Conservation (phyloP, 2,113 vertebrate species). For the Pituophis catenifer region DNA sequence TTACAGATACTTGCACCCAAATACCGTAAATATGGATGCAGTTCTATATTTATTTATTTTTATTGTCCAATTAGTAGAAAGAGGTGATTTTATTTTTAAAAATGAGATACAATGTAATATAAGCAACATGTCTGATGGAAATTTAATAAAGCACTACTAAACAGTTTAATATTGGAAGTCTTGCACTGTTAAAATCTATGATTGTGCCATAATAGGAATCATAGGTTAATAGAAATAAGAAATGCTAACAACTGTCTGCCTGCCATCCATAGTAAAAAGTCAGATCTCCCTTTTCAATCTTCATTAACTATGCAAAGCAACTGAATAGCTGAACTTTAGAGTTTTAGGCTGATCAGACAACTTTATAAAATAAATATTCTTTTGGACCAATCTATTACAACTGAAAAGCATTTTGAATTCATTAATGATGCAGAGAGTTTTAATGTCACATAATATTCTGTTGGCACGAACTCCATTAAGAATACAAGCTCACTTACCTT, state of each 20-base stretch:
- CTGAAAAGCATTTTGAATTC: neutral
- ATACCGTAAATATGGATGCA: neutral
- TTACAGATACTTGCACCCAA: neutral
- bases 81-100: neutral
- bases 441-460: neutral
- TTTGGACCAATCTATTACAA: neutral
- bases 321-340: neutral
- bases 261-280: neutral
- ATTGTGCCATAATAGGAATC: neutral
- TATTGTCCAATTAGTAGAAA: neutral
- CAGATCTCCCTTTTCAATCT: neutral
- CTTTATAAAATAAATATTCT: neutral
- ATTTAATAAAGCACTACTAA: neutral
- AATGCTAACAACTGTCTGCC: neutral
- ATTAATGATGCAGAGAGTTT: constrained; percentile 9
- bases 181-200: neutral
- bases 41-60: neutral
- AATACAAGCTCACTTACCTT: constrained; percentile 79
- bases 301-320: neutral
- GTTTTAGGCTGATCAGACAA: neutral
- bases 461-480: constrained; percentile 4
- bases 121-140: neutral
- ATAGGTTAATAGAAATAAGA: neutral
- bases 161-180: neutral
- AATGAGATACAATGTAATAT: neutral